Conservation (phyloP, 2,113 vertebrate species). For the Coracopsis vasa region DNA sequence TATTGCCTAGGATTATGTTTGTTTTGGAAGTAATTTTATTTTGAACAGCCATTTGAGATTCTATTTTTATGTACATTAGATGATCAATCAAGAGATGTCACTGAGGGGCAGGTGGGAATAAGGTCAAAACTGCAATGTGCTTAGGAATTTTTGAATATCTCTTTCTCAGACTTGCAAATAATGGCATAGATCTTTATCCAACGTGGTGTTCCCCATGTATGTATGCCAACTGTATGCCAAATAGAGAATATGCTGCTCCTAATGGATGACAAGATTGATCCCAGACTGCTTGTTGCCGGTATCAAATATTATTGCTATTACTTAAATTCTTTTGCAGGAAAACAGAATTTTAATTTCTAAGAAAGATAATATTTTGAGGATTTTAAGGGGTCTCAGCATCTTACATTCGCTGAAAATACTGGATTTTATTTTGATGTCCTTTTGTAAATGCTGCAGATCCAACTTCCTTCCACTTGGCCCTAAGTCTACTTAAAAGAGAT, state of each 20-base stretch:
- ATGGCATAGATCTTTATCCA: neutral
- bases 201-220: neutral
- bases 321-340: neutral
- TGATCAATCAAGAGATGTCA: conserved; percentile 61
- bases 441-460: neutral
- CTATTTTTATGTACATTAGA: conserved; percentile 49
- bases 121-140: conserved; percentile 67
- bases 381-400: neutral
- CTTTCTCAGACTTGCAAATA: conserved; percentile 61
- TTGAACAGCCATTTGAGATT: conserved; percentile 70
- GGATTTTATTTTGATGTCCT: neutral
- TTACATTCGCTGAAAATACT: neutral
- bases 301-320: neutral
- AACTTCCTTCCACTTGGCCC: neutral
- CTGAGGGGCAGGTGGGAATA: conserved; percentile 51
- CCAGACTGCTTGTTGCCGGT: neutral
- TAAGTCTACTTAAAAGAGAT: neutral
- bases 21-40: conserved; percentile 70
- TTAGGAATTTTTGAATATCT: conserved; percentile 54
- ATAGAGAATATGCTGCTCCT: neutral
- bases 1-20: conserved; percentile 66
- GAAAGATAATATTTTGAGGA: neutral
- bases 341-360: neutral
- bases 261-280: neutral
- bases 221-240: neutral